Evolutionary conservation across 2,113 vertebrate species (phyloP).

Genomic region (Podilymbus podiceps): DNA sequence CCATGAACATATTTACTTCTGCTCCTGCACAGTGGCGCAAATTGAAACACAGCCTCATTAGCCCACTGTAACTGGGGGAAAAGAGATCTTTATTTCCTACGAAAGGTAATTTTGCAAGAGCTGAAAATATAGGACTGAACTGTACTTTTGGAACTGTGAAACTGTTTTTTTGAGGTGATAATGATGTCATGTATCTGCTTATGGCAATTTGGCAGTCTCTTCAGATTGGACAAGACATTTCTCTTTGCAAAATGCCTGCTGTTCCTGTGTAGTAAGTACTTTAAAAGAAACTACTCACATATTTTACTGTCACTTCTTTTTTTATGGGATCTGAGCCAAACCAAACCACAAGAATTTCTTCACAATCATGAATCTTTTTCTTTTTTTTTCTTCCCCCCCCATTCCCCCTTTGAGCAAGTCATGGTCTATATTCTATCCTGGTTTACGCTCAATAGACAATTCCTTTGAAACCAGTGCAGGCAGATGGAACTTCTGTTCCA

Average conservation of each 20-base stretch:
- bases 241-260: conserved; percentile 18
- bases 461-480: not conserved
- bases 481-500: not conserved
- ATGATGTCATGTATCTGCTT: not conserved
- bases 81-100: not conserved
- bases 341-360: not conserved
- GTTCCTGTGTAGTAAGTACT: conserved; percentile 5
- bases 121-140: not conserved
- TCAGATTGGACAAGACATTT: not conserved
- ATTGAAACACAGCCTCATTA: not conserved
- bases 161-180: not conserved
- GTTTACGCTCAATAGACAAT: not conserved
- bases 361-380: not conserved
- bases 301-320: conserved; percentile 33
- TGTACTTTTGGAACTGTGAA: not conserved
- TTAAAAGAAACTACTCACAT: conserved; percentile 15
- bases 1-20: not conserved
- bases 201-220: not conserved
- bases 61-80: not conserved
- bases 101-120: not conserved
- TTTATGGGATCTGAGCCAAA: conserved; percentile 9
- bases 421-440: not conserved
- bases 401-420: not conserved
- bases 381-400: not conserved
- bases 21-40: not conserved